Base-by-base conservation (phyloP, 1,140 invertebrate genomes). In the Oscheius sp. region DNA sequence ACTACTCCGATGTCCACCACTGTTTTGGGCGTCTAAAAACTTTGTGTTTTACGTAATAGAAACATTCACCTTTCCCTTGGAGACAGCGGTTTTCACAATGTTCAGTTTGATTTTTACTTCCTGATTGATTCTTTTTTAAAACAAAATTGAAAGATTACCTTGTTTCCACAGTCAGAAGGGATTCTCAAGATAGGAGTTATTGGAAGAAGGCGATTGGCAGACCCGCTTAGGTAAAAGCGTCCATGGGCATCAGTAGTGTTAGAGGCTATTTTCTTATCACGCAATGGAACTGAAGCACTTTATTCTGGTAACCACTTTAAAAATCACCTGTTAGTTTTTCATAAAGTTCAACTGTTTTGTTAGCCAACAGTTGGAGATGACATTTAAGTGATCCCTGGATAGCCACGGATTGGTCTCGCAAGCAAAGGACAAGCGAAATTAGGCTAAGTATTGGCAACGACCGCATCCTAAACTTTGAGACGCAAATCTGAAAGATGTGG, bases 401-500 rank as follows among this genome's bases (percentile, higher is more conserved):
- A 7, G 49, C 49, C 15, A 55, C 23, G 49, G 49, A 55, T 55
- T 55, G 49, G 49, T 55, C 49, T 23, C 49, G 49, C 49, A 55
- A 20, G n/a, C n/a, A n/a, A n/a, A n/a, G n/a, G n/a, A n/a, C n/a
- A n/a, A n/a, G n/a, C n/a, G n/a, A n/a, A n/a, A n/a, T n/a, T n/a
- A n/a, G n/a, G n/a, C n/a, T n/a, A n/a, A n/a, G n/a, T n/a, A n/a
- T n/a, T n/a, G n/a, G n/a, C n/a, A n/a, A n/a, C n/a, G n/a, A n/a
- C n/a, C n/a, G n/a, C n/a, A n/a, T n/a, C n/a, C n/a, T n/a, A n/a
- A n/a, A n/a, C n/a, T n/a, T n/a, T n/a, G n/a, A n/a, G n/a, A n/a
- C n/a, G n/a, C n/a, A n/a, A n/a, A n/a, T n/a, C n/a, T n/a, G n/a
- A n/a, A n/a, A n/a, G n/a, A n/a, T n/a, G n/a, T n/a, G n/a, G n/a